Evolutionary conservation across 2,888 invertebrate species (phyloP).

Genomic region (Stegana nigrithorax): DNA sequence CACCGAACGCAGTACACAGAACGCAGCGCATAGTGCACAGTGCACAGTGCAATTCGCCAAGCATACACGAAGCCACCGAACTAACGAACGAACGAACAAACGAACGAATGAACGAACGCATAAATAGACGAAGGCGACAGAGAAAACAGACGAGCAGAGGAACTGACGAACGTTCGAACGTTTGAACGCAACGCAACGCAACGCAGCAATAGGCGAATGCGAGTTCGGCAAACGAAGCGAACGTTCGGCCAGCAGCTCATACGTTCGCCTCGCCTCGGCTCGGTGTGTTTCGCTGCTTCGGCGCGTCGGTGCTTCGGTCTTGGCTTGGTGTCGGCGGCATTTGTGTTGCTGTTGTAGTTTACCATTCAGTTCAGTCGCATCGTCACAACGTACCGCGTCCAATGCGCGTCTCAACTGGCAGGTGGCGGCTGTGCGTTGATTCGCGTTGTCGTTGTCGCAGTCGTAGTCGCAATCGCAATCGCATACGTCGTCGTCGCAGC

Average conservation of each 20-base stretch:
- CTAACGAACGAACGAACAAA: not conserved
- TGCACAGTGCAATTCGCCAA: conserved; percentile 7
- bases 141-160: not conserved
- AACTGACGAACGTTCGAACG: not conserved
- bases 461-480: no score
- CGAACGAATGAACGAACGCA: not conserved
- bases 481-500: not conserved
- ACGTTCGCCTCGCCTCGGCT: not conserved
- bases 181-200: not conserved
- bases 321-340: not conserved
- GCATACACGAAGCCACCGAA: not conserved
- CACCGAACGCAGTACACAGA: not conserved
- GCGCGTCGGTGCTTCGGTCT: not conserved
- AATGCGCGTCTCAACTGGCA: not conserved
- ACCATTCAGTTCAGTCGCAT: conserved; percentile 9
- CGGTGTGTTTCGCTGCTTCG: not conserved
- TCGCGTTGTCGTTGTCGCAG: not conserved
- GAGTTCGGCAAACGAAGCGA: not conserved
- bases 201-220: not conserved
- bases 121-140: not conserved
- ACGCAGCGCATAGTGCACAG: not conserved
- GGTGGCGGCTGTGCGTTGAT: not conserved
- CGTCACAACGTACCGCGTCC: conserved; percentile 2
- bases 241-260: no score
- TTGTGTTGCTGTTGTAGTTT: not conserved